phyloP scores from a whole-genome alignment of 2,113 vertebrate species.

The Heloderma charlesbogerti region DNA sequence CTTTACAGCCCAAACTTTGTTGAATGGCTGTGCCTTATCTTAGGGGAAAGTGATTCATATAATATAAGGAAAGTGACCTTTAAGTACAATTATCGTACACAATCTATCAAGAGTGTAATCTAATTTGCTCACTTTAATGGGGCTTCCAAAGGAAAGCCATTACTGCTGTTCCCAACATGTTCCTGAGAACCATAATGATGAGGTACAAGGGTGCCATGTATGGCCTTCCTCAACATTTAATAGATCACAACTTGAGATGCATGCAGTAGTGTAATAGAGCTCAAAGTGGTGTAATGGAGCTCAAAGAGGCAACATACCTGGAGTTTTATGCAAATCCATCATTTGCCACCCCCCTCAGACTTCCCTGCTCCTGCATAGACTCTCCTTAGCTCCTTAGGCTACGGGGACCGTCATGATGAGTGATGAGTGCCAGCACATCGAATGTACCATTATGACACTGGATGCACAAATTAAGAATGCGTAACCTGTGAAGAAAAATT shows the following conservation, averaged over 20 bases:
- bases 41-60: not conserved
- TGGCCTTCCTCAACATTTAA: not conserved
- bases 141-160: not conserved
- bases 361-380: too few relatives aligned
- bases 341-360: too few relatives aligned
- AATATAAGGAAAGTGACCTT: constrained; percentile 29
- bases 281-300: too few relatives aligned
- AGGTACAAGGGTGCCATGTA: not conserved
- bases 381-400: too few relatives aligned
- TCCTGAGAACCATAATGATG: not conserved
- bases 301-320: too few relatives aligned
- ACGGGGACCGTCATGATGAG: too few relatives aligned
- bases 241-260: not conserved
- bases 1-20: not conserved
- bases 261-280: too few relatives aligned
- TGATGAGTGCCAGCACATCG: too few relatives aligned
- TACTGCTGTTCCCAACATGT: not conserved
- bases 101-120: not conserved
- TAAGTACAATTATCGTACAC: not conserved
- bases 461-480: too few relatives aligned
- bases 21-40: constrained; percentile 34
- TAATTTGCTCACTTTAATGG: not conserved
- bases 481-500: not conserved
- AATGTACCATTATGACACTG: too few relatives aligned
- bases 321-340: too few relatives aligned